Evolutionary conservation across 1,140 invertebrate genomes (phyloP).

Genomic region (Cotesia vestalis): DNA sequence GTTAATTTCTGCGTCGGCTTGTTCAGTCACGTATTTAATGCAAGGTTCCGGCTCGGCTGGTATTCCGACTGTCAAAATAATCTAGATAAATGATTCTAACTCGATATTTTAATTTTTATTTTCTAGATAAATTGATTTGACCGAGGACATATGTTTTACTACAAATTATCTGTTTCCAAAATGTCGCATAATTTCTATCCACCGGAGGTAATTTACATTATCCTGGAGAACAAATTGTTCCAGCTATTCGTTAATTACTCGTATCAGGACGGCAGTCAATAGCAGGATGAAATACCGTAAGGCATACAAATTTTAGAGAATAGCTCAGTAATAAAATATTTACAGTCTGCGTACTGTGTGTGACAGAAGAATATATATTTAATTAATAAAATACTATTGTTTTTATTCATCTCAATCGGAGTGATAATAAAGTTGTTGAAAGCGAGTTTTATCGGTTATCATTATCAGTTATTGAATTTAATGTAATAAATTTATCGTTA

Average conservation of each 20-base stretch:
- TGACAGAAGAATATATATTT: not conserved
- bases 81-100: slow-evolving; percentile 48
- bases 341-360: not conserved
- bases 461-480: no score
- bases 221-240: slow-evolving; percentile 23
- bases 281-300: slow-evolving; percentile 5
- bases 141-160: slow-evolving; percentile 18
- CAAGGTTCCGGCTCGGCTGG: slow-evolving; percentile 68
- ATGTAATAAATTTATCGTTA: no score
- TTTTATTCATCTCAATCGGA: no score
- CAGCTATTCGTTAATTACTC: not conserved
- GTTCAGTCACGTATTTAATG: slow-evolving; percentile 60
- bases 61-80: slow-evolving; percentile 54
- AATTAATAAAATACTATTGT: no score
- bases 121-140: slow-evolving; percentile 30
- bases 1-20: slow-evolving; percentile 67
- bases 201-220: slow-evolving; percentile 29
- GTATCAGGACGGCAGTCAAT: slow-evolving; percentile 7
- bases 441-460: no score
- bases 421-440: no score
- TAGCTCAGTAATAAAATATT: slow-evolving; percentile 8
- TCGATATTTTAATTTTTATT: slow-evolving; percentile 35
- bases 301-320: slow-evolving; percentile 5
- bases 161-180: slow-evolving; percentile 42
- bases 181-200: slow-evolving; percentile 44